Evolutionary conservation across 2,888 invertebrate genomes (phyloP).

Genomic region (Apoda limacodes): DNA sequence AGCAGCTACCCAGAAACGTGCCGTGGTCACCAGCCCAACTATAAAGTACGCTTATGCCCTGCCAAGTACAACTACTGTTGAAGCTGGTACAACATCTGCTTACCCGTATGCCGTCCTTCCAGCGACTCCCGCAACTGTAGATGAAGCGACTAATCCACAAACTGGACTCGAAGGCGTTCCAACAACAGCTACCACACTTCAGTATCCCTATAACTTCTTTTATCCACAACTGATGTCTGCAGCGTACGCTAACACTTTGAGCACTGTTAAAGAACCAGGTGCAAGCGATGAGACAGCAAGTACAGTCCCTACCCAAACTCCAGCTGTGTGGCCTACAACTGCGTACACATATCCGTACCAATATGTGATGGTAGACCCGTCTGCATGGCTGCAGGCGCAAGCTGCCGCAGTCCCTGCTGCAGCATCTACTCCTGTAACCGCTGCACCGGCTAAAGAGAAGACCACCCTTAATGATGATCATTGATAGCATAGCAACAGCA

Average conservation of each 20-base stretch:
- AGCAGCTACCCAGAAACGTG: conserved; percentile 35
- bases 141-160: conserved; percentile 25
- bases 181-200: conserved; percentile 22
- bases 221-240: conserved; percentile 49
- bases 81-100: conserved; percentile 24
- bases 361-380: conserved; percentile 52
- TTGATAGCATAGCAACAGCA: too few relatives aligned
- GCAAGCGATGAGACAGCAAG: conserved; percentile 30
- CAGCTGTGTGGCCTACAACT: conserved; percentile 40
- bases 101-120: conserved; percentile 36
- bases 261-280: conserved; percentile 36
- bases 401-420: conserved; percentile 20
- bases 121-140: conserved; percentile 14
- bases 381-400: conserved; percentile 37
- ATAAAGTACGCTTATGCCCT: conserved; percentile 41
- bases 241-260: conserved; percentile 42
- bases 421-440: conserved; percentile 22
- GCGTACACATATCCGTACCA: conserved; percentile 48
- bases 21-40: conserved; percentile 32
- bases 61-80: conserved; percentile 27
- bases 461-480: too few relatives aligned
- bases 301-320: conserved; percentile 25
- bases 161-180: conserved; percentile 26
- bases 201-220: conserved; percentile 42
- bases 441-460: too few relatives aligned